Percentiles rank a stretch among this genome's conserved stretches.
Conservation (phyloP, 2,113 vertebrate species). For the Spilogale gracilis region DNA sequence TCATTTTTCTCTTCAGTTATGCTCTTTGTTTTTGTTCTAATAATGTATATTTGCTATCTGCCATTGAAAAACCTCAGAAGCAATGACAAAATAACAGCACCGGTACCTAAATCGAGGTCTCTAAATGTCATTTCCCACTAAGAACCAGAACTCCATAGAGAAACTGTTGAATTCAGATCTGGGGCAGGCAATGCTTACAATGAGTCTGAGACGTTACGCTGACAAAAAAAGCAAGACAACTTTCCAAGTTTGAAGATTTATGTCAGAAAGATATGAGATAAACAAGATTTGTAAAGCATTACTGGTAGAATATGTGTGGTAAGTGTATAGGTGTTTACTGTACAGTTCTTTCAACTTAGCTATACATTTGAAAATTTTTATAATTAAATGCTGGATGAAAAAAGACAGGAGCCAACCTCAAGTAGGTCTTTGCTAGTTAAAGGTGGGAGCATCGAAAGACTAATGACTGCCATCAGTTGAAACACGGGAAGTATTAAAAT, state of each 20-base stretch:
- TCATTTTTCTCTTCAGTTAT: conserved; percentile 18
- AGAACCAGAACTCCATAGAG: background rate
- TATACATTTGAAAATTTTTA: background rate
- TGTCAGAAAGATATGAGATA: background rate
- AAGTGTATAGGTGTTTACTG: background rate
- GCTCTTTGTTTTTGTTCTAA: background rate
- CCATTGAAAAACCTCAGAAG: background rate
- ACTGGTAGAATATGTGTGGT: background rate
- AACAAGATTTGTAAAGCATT: background rate
- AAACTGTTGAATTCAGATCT: background rate
- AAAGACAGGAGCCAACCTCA: background rate
- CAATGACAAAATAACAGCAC: background rate
- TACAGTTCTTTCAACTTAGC: background rate
- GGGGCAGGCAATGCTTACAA: background rate
- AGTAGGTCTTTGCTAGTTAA: background rate
- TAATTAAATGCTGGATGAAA: background rate
- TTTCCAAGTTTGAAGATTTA: background rate
- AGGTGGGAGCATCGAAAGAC: background rate
- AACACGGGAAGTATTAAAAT: background rate
- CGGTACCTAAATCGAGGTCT: background rate
- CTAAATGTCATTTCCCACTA: background rate
- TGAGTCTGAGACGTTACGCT: background rate
- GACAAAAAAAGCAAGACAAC: background rate
- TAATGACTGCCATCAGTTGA: background rate
- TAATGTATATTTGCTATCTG: background rate